These are phyloP conservation scores for Caretta caretta DNA, from an alignment of 2,113 vertebrate species.

Conservation along the genomic window DNA sequence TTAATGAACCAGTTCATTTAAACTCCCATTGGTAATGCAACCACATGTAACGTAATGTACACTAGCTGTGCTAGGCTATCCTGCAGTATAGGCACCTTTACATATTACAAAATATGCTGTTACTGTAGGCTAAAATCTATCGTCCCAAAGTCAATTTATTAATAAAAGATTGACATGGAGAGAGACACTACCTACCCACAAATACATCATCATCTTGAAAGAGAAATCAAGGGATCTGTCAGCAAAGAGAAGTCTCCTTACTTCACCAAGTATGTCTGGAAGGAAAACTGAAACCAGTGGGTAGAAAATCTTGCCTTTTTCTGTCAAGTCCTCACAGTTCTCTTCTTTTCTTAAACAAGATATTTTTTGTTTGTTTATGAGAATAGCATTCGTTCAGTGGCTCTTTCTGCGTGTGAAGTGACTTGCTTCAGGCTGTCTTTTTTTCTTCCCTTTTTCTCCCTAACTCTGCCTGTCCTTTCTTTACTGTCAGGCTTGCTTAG, in stretches of 20 bases:
- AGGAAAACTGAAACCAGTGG: slow-evolving; percentile 82
- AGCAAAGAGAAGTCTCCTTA: slow-evolving; percentile 85
- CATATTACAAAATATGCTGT: slow-evolving; percentile 44
- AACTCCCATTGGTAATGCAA: slow-evolving; percentile 63
- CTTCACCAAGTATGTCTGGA: slow-evolving; percentile 87
- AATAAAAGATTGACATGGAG: slow-evolving; percentile 79
- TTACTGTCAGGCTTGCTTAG: slow-evolving; percentile 82
- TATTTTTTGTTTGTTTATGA: slow-evolving; percentile 82
- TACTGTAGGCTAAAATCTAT: slow-evolving; percentile 61
- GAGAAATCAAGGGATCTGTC: slow-evolving; percentile 83
- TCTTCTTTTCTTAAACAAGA: slow-evolving; percentile 80
- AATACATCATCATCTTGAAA: slow-evolving; percentile 95
- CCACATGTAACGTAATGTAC: slow-evolving; percentile 53
- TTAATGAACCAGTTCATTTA: slow-evolving; percentile 67
- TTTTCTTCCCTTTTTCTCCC: slow-evolving; percentile 68
- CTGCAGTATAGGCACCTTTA: slow-evolving; percentile 63
- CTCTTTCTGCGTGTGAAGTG: slow-evolving; percentile 82
- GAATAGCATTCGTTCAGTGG: slow-evolving; percentile 82
- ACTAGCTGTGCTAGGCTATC: slow-evolving; percentile 7
- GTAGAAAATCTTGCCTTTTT: slow-evolving; percentile 84
- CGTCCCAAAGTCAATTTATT: slow-evolving; percentile 72
- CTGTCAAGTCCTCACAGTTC: slow-evolving; percentile 82
- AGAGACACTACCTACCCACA: slow-evolving; percentile 91
- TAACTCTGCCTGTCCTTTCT: slow-evolving; percentile 72
- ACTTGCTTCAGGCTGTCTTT: slow-evolving; percentile 82